A percentile compares a stretch with the other conserved stretches of the same genome.
These are phyloP conservation scores for Eriocheir sinensis DNA, from an alignment of 1,140 invertebrate species.

Conservation along the genomic window DNA sequence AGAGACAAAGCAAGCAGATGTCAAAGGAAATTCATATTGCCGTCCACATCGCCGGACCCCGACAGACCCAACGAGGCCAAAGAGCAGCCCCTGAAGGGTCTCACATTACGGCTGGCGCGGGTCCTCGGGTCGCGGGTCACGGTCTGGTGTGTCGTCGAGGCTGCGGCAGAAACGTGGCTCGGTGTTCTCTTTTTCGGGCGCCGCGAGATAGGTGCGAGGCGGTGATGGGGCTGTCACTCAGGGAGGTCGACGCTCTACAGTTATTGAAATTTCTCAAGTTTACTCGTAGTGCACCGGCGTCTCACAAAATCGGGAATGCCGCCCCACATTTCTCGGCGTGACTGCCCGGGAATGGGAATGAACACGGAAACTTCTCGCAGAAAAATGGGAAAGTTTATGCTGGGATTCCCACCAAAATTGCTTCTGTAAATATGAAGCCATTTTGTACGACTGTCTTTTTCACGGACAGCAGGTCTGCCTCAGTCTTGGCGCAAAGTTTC, in stretches of 20 bases:
- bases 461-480: background rate
- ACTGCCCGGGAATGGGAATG: slow-evolving; percentile 9
- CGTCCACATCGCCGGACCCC: no score
- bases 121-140: background rate
- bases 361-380: slow-evolving; percentile 13
- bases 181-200: background rate
- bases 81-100: background rate
- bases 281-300: background rate
- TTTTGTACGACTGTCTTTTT: slow-evolving; percentile 17
- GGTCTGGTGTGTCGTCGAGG: background rate
- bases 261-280: slow-evolving; percentile 26
- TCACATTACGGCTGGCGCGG: background rate
- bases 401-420: slow-evolving; percentile 23
- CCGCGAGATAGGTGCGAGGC: background rate
- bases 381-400: slow-evolving; percentile 16
- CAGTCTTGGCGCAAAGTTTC: background rate
- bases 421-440: slow-evolving; percentile 15
- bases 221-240: slow-evolving; percentile 12
- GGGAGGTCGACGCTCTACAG: background rate
- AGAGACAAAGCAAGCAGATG: no score
- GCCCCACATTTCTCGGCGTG: background rate
- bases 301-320: slow-evolving; percentile 23
- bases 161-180: background rate
- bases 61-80: background rate
- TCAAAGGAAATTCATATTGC: no score